phyloP scores from a whole-genome alignment of 2,797 vertebrate species.

The Alauda arvensis region DNA sequence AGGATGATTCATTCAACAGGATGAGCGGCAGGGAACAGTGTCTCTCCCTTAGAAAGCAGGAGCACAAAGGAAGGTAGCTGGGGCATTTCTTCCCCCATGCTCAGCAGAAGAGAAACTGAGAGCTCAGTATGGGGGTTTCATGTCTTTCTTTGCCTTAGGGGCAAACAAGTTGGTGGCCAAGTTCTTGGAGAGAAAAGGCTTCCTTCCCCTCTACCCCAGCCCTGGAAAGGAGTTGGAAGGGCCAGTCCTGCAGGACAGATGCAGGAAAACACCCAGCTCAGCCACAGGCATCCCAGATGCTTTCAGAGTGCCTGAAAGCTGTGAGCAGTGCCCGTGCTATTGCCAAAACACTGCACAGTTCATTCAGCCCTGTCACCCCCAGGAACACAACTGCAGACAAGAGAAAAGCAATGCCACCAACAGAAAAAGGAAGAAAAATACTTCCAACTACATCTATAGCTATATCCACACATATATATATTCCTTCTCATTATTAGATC shows the following conservation, averaged over 20 bases:
- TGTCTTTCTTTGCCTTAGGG: neutral
- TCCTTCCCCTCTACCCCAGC: neutral
- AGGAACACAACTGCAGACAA: neutral
- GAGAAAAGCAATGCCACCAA: neutral
- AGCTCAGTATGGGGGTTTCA: neutral
- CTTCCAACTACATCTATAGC: neutral
- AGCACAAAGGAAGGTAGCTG: neutral
- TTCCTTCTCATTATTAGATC: neutral
- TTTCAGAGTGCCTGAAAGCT: neutral
- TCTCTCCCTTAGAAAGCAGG: neutral
- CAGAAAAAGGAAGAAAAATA: neutral
- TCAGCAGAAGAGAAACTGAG: neutral
- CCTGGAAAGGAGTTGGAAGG: neutral
- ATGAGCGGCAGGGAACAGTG: neutral
- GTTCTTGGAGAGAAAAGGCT: neutral
- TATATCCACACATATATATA: rapidly evolving
- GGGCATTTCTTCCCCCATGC: neutral
- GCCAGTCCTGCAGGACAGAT: neutral
- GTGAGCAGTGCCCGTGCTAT: neutral
- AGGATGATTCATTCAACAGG: neutral
- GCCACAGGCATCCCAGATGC: neutral
- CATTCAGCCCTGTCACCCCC: neutral
- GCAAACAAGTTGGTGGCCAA: neutral
- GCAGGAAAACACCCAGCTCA: neutral
- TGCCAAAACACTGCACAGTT: neutral